Conservation (phyloP, 2,797 vertebrate genomes). For the Cryptoblepharus egeriae region DNA sequence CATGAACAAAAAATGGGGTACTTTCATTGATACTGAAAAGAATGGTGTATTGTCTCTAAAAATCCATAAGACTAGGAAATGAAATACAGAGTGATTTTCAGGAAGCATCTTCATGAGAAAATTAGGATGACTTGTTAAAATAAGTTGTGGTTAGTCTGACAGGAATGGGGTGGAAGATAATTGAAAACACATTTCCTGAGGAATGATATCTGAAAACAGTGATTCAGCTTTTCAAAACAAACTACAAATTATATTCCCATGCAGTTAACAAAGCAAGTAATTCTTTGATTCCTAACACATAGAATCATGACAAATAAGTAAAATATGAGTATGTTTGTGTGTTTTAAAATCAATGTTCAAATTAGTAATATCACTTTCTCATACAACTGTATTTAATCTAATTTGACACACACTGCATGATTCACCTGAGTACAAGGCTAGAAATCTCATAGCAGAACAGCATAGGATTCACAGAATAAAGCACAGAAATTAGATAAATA, state of each 20-base stretch:
- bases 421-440: neutral
- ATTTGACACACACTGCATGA: slow-evolving; percentile 26
- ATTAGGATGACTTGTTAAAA: slow-evolving; percentile 26
- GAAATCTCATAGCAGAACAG: neutral
- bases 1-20: neutral
- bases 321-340: slow-evolving; percentile 17
- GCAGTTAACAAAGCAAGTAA: slow-evolving; percentile 57
- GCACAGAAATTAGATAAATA: neutral
- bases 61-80: slow-evolving; percentile 25
- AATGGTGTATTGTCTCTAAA: neutral
- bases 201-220: slow-evolving; percentile 58
- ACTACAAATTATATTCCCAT: slow-evolving; percentile 60
- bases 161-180: slow-evolving; percentile 28
- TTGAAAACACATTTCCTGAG: slow-evolving; percentile 54
- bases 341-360: slow-evolving; percentile 39
- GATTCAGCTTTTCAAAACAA: slow-evolving; percentile 62
- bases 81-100: slow-evolving; percentile 25
- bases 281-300: slow-evolving; percentile 61
- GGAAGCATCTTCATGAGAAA: slow-evolving; percentile 31
- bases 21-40: slow-evolving; percentile 11
- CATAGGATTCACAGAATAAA: slow-evolving; percentile 30
- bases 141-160: slow-evolving; percentile 28
- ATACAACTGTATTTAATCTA: slow-evolving; percentile 33
- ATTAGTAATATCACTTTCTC: slow-evolving; percentile 33
- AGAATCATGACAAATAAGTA: slow-evolving; percentile 55